A percentile compares a stretch with the other conserved stretches of the same genome.
These are phyloP conservation scores for Pagrus major DNA, from an alignment of 2,113 vertebrate genomes.

Conservation along the genomic window DNA sequence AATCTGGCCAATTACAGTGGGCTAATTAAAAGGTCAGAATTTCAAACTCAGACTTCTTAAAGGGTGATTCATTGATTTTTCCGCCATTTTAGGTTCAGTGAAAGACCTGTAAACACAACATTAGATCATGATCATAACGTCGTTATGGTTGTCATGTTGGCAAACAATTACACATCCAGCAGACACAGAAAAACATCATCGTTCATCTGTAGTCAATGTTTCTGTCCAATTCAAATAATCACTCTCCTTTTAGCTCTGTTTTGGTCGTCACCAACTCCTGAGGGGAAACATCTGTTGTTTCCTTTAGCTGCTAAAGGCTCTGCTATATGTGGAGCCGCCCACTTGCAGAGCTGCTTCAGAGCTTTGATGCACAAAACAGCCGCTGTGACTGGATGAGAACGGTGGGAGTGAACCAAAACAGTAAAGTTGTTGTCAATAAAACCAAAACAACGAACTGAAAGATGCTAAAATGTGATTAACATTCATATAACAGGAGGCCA, in stretches of 20 bases:
- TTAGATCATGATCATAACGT: not conserved
- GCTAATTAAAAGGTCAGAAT: constrained; percentile 26
- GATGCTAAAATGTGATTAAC: too few relatives aligned
- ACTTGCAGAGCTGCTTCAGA: too few relatives aligned
- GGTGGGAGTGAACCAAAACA: not conserved
- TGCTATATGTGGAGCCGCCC: not conserved
- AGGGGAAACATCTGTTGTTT: not conserved
- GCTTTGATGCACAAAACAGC: not conserved
- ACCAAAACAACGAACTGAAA: too few relatives aligned
- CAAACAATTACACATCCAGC: not conserved
- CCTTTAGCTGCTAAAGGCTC: not conserved
- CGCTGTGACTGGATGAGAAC: not conserved
- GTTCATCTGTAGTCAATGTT: not conserved
- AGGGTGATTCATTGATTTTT: constrained; percentile 11
- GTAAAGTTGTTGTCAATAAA: not conserved
- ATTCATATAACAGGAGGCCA: not conserved
- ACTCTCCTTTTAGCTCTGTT: not conserved
- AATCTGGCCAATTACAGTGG: constrained; percentile 15
- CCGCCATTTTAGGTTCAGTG: not conserved
- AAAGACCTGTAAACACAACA: not conserved
- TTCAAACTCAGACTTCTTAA: not conserved
- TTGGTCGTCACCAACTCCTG: not conserved
- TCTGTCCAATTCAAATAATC: too few relatives aligned
- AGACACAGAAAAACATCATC: not conserved
- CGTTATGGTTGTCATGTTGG: not conserved